Evolutionary conservation across 2,888 invertebrate genomes (phyloP).

Genomic region (Nemotelus nigrinus): DNA sequence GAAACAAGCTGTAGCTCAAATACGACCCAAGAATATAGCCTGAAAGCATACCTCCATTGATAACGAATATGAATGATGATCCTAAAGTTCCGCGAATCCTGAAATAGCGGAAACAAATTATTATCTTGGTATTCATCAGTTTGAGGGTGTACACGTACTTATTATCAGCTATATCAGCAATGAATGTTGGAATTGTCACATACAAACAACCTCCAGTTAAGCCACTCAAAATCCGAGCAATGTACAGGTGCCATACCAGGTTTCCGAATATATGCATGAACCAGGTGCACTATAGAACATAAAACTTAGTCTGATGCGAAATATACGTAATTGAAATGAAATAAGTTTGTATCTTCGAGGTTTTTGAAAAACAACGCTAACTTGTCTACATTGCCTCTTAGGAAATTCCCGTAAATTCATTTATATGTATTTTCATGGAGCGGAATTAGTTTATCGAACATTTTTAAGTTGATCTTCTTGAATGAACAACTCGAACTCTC

Average conservation of each 20-base stretch:
- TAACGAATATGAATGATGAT: conserved; percentile 58
- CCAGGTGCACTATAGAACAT: conserved; percentile 31
- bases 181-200: conserved; percentile 42
- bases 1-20: conserved; percentile 58
- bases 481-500: too few species aligned
- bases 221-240: conserved; percentile 42
- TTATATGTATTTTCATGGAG: too few species aligned
- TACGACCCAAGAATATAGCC: conserved; percentile 59
- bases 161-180: conserved; percentile 45
- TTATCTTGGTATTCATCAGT: not conserved
- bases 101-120: conserved; percentile 3
- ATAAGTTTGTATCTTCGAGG: too few species aligned
- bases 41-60: conserved; percentile 59
- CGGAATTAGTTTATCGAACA: too few species aligned
- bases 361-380: too few species aligned
- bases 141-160: not conserved
- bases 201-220: conserved; percentile 40
- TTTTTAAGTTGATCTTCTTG: too few species aligned
- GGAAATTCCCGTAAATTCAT: too few species aligned
- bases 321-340: too few species aligned
- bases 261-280: conserved; percentile 27
- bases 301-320: not conserved
- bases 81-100: conserved; percentile 61
- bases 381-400: too few species aligned
- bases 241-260: conserved; percentile 25